Evolutionary conservation across 2,888 invertebrate species (phyloP).

Genomic region (Uloborus plumipes): DNA sequence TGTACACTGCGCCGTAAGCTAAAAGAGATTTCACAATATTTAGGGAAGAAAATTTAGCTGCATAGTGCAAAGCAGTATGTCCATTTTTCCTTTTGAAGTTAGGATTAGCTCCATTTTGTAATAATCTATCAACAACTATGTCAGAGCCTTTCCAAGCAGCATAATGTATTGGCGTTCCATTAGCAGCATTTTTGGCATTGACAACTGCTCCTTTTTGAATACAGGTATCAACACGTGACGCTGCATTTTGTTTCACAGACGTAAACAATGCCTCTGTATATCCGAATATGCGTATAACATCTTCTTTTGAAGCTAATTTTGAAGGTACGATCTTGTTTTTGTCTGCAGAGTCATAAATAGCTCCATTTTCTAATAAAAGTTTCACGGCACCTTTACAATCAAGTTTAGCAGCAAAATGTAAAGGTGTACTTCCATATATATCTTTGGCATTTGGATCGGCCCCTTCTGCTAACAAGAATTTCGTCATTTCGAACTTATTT

Average conservation of each 20-base stretch:
- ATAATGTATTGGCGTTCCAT: conserved; percentile 25
- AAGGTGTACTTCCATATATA: neutral
- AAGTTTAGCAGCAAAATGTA: neutral
- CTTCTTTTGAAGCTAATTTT: neutral
- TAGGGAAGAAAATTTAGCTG: conserved; percentile 7
- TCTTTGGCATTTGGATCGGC: neutral
- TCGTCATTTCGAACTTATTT: conserved; percentile 78
- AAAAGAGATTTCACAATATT: conserved; percentile 12
- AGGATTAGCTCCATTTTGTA: conserved; percentile 26
- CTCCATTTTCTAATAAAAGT: conserved; percentile 33
- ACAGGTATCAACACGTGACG: neutral
- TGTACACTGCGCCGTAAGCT: conserved; percentile 18
- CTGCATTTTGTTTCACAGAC: conserved; percentile 16
- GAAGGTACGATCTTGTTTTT: neutral
- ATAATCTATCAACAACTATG: conserved; percentile 5
- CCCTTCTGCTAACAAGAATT: conserved; percentile 71
- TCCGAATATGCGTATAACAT: neutral
- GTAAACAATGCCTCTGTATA: conserved; percentile 26
- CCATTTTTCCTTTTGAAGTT: conserved; percentile 18
- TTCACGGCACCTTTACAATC: neutral
- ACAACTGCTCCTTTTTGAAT: conserved; percentile 28
- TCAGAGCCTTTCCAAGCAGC: conserved; percentile 41
- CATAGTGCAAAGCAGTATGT: conserved; percentile 40
- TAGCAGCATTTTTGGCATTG: conserved; percentile 17
- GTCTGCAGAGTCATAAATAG: neutral